Percentiles rank a stretch among this genome's conserved stretches.
Conservation (phyloP, 2,797 vertebrate genomes). For the Garrulus glandarius region DNA sequence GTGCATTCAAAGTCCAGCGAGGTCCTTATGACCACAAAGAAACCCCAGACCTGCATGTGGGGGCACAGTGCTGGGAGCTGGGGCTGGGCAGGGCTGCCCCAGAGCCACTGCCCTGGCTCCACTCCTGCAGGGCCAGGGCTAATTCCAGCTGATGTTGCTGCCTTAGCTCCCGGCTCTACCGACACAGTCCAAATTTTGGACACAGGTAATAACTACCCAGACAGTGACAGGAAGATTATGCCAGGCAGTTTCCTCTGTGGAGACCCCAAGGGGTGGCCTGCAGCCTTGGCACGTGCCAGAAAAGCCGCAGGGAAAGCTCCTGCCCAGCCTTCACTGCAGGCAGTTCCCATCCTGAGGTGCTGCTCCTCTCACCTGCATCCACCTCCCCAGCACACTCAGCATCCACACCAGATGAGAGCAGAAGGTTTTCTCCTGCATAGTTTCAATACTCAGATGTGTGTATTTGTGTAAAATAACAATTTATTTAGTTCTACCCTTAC, state of each 20-base stretch:
- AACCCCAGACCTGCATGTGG: rapidly evolving
- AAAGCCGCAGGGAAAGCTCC: background rate
- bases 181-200: rapidly evolving
- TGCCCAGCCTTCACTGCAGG: background rate
- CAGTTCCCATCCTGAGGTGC: background rate
- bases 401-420: background rate
- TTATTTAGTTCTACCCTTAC: background rate
- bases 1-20: background rate
- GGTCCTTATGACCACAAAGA: background rate
- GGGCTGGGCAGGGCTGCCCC: background rate
- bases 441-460: background rate
- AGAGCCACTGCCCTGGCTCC: background rate
- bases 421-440: background rate
- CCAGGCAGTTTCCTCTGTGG: background rate
- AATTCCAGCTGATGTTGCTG: background rate
- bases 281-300: background rate
- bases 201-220: background rate
- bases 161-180: background rate
- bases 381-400: background rate
- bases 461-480: background rate
- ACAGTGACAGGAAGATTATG: background rate
- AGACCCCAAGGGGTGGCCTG: background rate
- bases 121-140: background rate
- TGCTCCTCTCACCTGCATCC: background rate
- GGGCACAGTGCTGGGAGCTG: background rate